A percentile compares a stretch with the other conserved stretches of the same genome.
Conservation (phyloP, 2,888 invertebrate species). For the Choristoneura rosaceana region DNA sequence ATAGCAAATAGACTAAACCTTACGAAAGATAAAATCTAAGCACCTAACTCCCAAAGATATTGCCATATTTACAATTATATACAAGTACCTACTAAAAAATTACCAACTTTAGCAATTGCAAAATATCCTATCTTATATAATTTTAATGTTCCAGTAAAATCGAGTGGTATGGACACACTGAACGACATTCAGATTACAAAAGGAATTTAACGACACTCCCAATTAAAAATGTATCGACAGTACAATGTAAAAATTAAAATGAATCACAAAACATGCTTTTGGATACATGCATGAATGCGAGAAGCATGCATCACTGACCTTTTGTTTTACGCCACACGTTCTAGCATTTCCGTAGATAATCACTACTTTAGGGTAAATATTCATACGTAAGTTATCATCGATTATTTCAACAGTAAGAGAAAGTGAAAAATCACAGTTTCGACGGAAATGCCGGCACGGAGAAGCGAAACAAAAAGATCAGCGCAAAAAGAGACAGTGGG, state of each 20-base stretch:
- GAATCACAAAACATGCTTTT: slow-evolving; percentile 33
- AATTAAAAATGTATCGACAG: slow-evolving; percentile 10
- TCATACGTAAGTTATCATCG: not conserved
- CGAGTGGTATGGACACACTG: slow-evolving; percentile 18
- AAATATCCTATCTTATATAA: not conserved
- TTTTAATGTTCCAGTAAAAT: not conserved
- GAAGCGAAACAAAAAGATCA: slow-evolving; percentile 65
- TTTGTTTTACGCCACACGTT: slow-evolving; percentile 31
- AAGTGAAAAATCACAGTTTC: not conserved
- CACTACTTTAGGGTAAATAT: not conserved
- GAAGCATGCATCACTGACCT: slow-evolving; percentile 35
- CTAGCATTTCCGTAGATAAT: not conserved
- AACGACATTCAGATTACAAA: slow-evolving; percentile 23
- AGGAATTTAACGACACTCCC: slow-evolving; percentile 24
- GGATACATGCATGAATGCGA: slow-evolving; percentile 36
- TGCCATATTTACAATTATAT: not conserved
- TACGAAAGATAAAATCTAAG: not conserved
- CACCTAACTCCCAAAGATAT: not conserved
- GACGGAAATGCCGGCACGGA: slow-evolving; percentile 5
- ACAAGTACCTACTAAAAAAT: not conserved
- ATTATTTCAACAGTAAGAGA: not conserved
- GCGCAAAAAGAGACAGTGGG: slow-evolving; percentile 65
- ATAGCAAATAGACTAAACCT: not conserved
- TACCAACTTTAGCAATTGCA: not conserved
- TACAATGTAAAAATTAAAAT: slow-evolving; percentile 17